phyloP scores from a whole-genome alignment of 2,797 vertebrate genomes.

The Paedocypris micromegethes region DNA sequence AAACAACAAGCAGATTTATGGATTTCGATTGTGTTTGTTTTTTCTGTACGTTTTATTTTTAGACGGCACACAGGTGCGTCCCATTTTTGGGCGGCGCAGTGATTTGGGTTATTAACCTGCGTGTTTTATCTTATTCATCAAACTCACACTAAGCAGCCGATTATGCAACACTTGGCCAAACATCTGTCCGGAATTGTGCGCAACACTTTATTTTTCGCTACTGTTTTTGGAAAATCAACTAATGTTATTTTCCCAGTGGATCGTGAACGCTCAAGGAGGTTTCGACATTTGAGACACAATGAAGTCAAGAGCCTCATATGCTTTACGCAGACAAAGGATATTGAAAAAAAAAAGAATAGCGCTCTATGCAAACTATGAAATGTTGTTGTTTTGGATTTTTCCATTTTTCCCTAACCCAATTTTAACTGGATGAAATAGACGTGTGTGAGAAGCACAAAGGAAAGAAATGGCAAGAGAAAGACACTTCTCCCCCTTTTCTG shows the following conservation, averaged over 20 bases:
- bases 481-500: slow-evolving; percentile 44
- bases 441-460: slow-evolving; percentile 8
- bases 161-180: slow-evolving; percentile 23
- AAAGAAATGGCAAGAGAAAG: not conserved
- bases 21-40: slow-evolving; percentile 5
- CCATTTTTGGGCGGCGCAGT: slow-evolving; percentile 30
- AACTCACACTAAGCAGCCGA: slow-evolving; percentile 18
- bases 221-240: slow-evolving; percentile 1
- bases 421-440: slow-evolving; percentile 10
- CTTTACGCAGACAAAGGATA: not conserved
- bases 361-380: not conserved
- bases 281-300: not conserved
- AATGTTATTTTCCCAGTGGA: not conserved
- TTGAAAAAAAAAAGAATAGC: not conserved
- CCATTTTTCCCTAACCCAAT: slow-evolving; percentile 7
- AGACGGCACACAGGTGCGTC: slow-evolving; percentile 44
- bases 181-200: slow-evolving; percentile 7
- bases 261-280: not conserved
- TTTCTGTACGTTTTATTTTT: slow-evolving; percentile 41
- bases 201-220: not conserved
- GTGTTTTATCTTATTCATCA: slow-evolving; percentile 35
- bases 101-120: slow-evolving; percentile 33
- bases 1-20: not conserved
- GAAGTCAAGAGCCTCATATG: not conserved
- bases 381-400: slow-evolving; percentile 12